A percentile compares a stretch with the other conserved stretches of the same genome.
Evolutionary conservation across 1,140 invertebrate species (phyloP).

Genomic region (Bombus haemorrhoidalis): DNA sequence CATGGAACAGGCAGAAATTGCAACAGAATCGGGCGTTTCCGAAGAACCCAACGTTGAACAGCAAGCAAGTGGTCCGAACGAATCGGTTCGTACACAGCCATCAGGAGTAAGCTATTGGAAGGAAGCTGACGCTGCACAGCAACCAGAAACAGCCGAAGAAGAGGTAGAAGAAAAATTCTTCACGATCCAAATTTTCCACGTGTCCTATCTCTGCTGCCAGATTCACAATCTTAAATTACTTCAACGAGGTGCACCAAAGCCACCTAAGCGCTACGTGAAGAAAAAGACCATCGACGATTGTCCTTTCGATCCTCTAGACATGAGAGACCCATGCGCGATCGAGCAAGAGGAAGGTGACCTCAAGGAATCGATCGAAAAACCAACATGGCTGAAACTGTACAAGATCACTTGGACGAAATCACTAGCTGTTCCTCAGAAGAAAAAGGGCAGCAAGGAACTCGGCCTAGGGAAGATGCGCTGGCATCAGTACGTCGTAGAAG

Average conservation of each 20-base stretch:
- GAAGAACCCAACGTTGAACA: no score
- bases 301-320: constrained; percentile 52
- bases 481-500: constrained; percentile 72
- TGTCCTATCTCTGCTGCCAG: constrained; percentile 68
- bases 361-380: constrained; percentile 59
- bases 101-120: no score
- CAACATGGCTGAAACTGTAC: constrained; percentile 63
- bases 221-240: constrained; percentile 71
- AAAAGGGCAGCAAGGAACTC: constrained; percentile 5
- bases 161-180: constrained; percentile 13
- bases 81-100: no score
- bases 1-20: neutral
- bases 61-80: no score
- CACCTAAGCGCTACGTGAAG: constrained; percentile 20
- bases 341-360: constrained; percentile 43
- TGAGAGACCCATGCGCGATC: constrained; percentile 40
- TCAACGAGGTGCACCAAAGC: constrained; percentile 25
- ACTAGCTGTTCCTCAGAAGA: neutral
- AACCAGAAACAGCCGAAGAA: neutral
- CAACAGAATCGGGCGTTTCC: no score
- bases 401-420: constrained; percentile 66
- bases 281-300: constrained; percentile 59
- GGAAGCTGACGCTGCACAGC: neutral
- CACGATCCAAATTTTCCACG: constrained; percentile 69
- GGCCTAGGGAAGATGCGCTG: constrained; percentile 59